Evolutionary conservation across 2,888 invertebrate species (phyloP).

Genomic region (Mesorhabditis spiculigera): DNA sequence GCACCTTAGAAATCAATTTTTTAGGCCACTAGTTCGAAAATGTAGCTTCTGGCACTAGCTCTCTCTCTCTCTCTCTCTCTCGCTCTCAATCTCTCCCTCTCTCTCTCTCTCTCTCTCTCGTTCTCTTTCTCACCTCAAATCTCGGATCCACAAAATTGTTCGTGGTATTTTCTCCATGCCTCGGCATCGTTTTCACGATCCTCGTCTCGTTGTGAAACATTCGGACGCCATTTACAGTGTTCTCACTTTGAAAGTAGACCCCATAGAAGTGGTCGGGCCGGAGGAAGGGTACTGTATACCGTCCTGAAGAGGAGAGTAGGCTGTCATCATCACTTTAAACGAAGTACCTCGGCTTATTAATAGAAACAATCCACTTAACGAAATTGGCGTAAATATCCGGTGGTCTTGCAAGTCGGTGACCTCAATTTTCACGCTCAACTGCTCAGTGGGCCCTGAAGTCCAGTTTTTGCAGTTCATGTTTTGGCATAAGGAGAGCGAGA

Average conservation of each 20-base stretch:
- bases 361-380: conserved; percentile 47
- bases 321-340: conserved; percentile 6
- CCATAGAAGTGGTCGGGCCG: conserved; percentile 53
- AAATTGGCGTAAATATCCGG: conserved; percentile 42
- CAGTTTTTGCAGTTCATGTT: not conserved
- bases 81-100: too few species aligned
- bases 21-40: too few species aligned
- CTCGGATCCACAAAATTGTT: not conserved
- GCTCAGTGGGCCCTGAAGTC: conserved; percentile 28
- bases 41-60: too few species aligned
- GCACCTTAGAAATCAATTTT: too few species aligned
- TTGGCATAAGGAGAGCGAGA: not conserved
- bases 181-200: conserved; percentile 19
- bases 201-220: conserved; percentile 29
- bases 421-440: conserved; percentile 40
- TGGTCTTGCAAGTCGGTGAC: conserved; percentile 48
- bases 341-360: conserved; percentile 46
- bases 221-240: conserved; percentile 19
- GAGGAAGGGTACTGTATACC: conserved; percentile 55
- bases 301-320: conserved; percentile 31
- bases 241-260: conserved; percentile 34
- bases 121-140: not conserved
- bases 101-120: too few species aligned
- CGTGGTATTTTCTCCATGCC: conserved; percentile 7
- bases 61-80: too few species aligned